A percentile compares a stretch with the other conserved stretches of the same genome.
phyloP scores from a whole-genome alignment of 1,140 invertebrate species.

The Hylaeus volcanicus region DNA sequence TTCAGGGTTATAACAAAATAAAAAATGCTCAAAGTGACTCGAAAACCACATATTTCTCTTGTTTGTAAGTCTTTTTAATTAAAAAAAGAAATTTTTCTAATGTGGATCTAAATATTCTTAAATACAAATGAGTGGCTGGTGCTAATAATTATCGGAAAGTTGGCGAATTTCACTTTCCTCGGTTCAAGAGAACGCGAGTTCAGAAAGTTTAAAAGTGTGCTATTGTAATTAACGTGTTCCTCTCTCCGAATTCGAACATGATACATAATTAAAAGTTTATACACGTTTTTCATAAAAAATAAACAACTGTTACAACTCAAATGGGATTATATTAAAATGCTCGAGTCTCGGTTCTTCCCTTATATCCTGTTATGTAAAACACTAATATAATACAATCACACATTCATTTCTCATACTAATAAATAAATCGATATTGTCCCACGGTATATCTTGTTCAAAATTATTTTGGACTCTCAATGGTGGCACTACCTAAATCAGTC shows the following conservation, averaged over 20 bases:
- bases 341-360: slow-evolving; percentile 9
- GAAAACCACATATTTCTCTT: too few relatives aligned
- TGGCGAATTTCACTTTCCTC: too few relatives aligned
- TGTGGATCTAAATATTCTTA: too few relatives aligned
- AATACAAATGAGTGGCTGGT: too few relatives aligned
- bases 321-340: slow-evolving; percentile 28
- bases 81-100: too few relatives aligned
- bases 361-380: slow-evolving; percentile 21
- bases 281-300: slow-evolving; percentile 23
- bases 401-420: slow-evolving; percentile 44
- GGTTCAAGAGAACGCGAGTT: too few relatives aligned
- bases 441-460: slow-evolving; percentile 32
- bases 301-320: slow-evolving; percentile 24
- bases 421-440: slow-evolving; percentile 56
- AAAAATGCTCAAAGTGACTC: too few relatives aligned
- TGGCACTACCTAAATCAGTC: slow-evolving; percentile 91
- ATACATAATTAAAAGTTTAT: slow-evolving; percentile 28
- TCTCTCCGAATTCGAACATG: slow-evolving; percentile 10
- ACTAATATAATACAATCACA: slow-evolving; percentile 40
- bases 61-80: too few relatives aligned
- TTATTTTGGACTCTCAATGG: slow-evolving; percentile 89
- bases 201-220: background rate
- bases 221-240: slow-evolving; percentile 31
- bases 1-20: too few relatives aligned
- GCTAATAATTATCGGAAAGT: too few relatives aligned